These are phyloP conservation scores for Machimus rusticus DNA, from an alignment of 2,888 invertebrate genomes.

Conservation along the genomic window DNA sequence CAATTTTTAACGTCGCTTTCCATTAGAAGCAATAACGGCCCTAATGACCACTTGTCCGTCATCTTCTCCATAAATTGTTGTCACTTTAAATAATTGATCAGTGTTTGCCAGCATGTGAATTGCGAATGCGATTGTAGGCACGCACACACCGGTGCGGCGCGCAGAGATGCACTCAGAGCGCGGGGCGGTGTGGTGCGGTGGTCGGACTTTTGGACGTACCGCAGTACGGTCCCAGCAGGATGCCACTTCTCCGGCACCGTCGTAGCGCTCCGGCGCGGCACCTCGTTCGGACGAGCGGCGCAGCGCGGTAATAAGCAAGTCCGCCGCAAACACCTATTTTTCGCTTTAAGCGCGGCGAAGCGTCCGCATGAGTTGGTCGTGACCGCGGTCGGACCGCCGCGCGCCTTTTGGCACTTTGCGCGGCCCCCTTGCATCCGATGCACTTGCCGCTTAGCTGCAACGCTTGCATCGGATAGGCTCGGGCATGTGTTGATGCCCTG, in stretches of 20 bases:
- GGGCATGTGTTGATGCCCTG: not conserved
- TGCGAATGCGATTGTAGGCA: conserved; percentile 1
- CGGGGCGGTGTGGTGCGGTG: not conserved
- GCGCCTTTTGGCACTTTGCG: not conserved
- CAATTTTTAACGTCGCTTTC: conserved; percentile 33
- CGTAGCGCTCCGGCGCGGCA: not conserved
- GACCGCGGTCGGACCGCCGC: not conserved
- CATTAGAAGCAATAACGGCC: conserved; percentile 31
- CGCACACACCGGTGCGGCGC: not conserved
- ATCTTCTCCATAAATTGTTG: conserved; percentile 40
- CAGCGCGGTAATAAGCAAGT: conserved; percentile 19
- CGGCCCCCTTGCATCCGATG: not conserved
- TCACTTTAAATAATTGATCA: conserved; percentile 42
- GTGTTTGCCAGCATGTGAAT: conserved; percentile 41
- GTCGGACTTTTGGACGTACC: not conserved
- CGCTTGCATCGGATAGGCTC: not conserved
- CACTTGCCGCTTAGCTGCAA: not conserved
- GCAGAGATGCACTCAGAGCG: not conserved
- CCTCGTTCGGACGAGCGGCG: not conserved
- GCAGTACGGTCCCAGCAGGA: conserved; percentile 9
- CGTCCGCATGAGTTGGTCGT: not conserved
- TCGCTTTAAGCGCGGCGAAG: not conserved
- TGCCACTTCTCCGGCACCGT: conserved; percentile 20
- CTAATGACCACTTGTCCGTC: conserved; percentile 41
- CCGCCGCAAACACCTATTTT: conserved; percentile 25